phyloP scores from a whole-genome alignment of 2,888 invertebrate species.

The Suillia variegata region DNA sequence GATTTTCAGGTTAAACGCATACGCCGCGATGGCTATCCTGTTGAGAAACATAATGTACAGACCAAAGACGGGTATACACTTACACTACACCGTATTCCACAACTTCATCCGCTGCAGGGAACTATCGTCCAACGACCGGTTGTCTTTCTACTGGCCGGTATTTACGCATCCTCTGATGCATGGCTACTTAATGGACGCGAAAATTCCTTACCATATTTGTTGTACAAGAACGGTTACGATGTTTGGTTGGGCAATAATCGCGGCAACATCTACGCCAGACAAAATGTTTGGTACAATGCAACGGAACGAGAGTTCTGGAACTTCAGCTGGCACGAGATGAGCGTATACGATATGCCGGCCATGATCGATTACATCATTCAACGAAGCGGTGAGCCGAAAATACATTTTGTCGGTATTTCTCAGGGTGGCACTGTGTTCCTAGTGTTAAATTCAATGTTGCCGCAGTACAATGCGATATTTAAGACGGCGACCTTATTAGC shows the following conservation, averaged over 20 bases:
- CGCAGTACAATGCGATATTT: conserved; percentile 54
- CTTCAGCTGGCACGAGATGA: conserved; percentile 59
- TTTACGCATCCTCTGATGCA: conserved; percentile 58
- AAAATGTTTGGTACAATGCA: conserved; percentile 48
- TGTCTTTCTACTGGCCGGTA: conserved; percentile 54
- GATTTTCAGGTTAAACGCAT: conserved; percentile 54
- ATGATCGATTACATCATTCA: conserved; percentile 55
- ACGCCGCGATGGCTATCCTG: conserved; percentile 55
- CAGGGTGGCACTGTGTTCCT: conserved; percentile 57
- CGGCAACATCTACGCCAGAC: conserved; percentile 55
- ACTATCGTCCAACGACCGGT: conserved; percentile 46
- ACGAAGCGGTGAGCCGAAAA: conserved; percentile 42
- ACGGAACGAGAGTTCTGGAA: conserved; percentile 62
- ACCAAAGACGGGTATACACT: conserved; percentile 57
- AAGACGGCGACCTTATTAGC: conserved; percentile 55
- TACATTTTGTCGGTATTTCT: conserved; percentile 57
- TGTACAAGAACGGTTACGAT: conserved; percentile 56
- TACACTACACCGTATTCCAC: conserved; percentile 55
- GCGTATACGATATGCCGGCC: conserved; percentile 56
- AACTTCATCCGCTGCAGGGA: conserved; percentile 35
- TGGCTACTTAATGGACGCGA: conserved; percentile 56
- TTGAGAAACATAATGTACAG: conserved; percentile 67
- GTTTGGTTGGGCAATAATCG: conserved; percentile 59
- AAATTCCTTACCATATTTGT: conserved; percentile 55
- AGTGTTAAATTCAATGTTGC: conserved; percentile 54